Conservation (phyloP, 1,140 invertebrate genomes). For the Hylyphantes graminicola region DNA sequence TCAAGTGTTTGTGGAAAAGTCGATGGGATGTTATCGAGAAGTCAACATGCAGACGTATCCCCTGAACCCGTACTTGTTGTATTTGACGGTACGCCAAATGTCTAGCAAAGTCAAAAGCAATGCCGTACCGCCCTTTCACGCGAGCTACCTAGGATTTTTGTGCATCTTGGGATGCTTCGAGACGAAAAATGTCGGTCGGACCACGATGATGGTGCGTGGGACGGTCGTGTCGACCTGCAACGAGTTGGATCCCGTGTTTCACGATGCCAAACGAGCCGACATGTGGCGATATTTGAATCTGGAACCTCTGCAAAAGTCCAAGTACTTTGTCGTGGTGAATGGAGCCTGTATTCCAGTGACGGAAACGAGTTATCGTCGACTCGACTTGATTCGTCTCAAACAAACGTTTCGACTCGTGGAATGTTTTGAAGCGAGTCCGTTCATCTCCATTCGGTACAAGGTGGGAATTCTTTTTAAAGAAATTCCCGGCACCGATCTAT, state of each 20-base stretch:
- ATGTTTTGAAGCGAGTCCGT: neutral
- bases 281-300: neutral
- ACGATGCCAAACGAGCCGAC: neutral
- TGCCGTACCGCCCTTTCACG: neutral
- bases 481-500: no score
- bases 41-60: slow-evolving; percentile 5
- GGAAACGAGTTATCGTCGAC: neutral
- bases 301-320: neutral
- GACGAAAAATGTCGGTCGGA: slow-evolving; percentile 11
- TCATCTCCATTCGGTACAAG: no score
- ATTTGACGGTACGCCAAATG: neutral
- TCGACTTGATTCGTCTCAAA: neutral
- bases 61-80: neutral
- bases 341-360: slow-evolving; percentile 21
- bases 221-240: neutral
- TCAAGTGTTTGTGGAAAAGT: slow-evolving; percentile 10
- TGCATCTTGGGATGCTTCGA: slow-evolving; percentile 30
- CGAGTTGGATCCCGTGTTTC: neutral
- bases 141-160: slow-evolving; percentile 17
- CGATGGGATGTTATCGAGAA: slow-evolving; percentile 21
- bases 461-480: no score
- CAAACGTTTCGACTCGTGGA: neutral
- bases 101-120: slow-evolving; percentile 13
- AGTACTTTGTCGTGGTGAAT: slow-evolving; percentile 3
- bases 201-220: slow-evolving; percentile 4